These are phyloP conservation scores for Phalacrocorax carbo DNA, from an alignment of 2,113 vertebrate species.

Conservation along the genomic window DNA sequence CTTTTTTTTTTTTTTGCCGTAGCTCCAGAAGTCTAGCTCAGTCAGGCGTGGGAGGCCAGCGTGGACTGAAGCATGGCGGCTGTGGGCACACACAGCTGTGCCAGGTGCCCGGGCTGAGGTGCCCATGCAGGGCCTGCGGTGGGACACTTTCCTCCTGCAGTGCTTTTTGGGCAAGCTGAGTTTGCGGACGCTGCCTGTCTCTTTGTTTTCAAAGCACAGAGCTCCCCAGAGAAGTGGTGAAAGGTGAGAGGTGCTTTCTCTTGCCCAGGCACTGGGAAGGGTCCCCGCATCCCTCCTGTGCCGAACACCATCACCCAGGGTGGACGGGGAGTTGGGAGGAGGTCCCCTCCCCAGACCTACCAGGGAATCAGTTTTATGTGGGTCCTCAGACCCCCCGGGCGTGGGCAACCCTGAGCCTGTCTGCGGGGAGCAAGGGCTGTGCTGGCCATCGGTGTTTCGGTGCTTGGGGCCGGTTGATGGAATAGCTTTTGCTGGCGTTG, in stretches of 20 bases:
- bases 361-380: not conserved
- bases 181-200: not conserved
- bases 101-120: not conserved
- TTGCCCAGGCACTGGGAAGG: not conserved
- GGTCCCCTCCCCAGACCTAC: not conserved
- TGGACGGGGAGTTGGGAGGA: not conserved
- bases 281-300: not conserved
- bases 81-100: not conserved
- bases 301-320: not conserved
- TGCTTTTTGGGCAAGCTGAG: not conserved
- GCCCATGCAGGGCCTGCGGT: not conserved
- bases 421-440: not conserved
- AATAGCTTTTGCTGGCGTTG: not conserved
- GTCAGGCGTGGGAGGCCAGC: not conserved
- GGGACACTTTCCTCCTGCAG: not conserved
- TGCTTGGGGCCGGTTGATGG: not conserved
- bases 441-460: fast-evolving
- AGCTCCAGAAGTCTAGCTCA: not conserved
- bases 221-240: not conserved
- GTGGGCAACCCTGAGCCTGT: not conserved
- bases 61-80: not conserved
- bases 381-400: not conserved
- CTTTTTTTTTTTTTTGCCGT: not conserved
- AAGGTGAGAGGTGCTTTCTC: not conserved
- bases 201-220: slow-evolving; percentile 7